phyloP scores from a whole-genome alignment of 2,113 vertebrate genomes.

The Cynocephalus volans region DNA sequence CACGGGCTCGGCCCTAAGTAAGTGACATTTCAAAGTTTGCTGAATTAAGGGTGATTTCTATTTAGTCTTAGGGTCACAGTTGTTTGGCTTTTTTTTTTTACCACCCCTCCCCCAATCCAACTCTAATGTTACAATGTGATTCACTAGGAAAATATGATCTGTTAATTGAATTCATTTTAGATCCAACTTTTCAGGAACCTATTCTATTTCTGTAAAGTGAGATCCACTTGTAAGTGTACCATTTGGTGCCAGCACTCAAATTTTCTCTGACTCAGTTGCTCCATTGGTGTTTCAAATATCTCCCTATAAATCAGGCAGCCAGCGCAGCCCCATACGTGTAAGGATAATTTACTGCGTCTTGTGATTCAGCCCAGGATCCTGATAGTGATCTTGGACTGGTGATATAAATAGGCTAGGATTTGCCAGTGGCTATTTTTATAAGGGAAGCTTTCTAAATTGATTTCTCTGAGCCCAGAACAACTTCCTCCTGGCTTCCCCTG shows the following conservation, averaged over 20 bases:
- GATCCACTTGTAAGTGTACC: not conserved
- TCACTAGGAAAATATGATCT: conserved; percentile 78
- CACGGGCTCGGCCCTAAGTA: no score
- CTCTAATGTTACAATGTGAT: conserved; percentile 72
- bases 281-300: not conserved
- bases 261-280: conserved; percentile 49
- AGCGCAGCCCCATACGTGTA: not conserved
- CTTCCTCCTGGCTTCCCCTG: conserved; percentile 29
- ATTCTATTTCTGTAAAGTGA: conserved; percentile 69
- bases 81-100: not conserved
- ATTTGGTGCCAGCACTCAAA: not conserved
- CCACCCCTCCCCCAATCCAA: not conserved
- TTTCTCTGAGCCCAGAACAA: conserved; percentile 69
- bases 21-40: conserved; percentile 31
- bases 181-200: conserved; percentile 81
- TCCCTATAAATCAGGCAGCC: conserved; percentile 6
- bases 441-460: conserved; percentile 66
- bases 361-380: conserved; percentile 48
- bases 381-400: not conserved
- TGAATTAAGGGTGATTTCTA: conserved; percentile 47
- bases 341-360: conserved; percentile 53
- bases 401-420: conserved; percentile 71
- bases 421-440: conserved; percentile 65
- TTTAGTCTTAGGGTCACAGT: conserved; percentile 24
- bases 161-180: conserved; percentile 37